Conservation (phyloP, 2,797 vertebrate species). For the Gobio occitaniae region DNA sequence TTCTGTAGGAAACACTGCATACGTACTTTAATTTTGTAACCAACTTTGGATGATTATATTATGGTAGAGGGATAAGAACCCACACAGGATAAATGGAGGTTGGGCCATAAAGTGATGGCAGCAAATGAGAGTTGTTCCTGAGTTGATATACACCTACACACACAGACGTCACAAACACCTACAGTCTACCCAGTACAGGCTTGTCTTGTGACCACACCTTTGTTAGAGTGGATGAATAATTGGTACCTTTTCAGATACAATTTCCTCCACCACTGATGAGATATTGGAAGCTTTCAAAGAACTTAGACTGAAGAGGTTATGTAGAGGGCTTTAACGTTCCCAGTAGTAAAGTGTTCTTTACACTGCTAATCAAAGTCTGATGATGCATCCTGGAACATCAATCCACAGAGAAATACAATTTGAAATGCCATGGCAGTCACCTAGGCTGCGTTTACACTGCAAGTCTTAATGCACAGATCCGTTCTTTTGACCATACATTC, state of each 20-base stretch:
- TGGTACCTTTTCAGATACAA: background rate
- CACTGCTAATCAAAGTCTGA: background rate
- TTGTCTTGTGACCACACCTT: conserved; percentile 38
- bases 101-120: background rate
- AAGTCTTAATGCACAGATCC: no score
- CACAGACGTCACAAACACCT: background rate
- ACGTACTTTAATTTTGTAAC: background rate
- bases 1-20: background rate
- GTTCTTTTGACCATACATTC: no score
- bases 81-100: background rate
- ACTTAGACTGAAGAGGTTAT: background rate
- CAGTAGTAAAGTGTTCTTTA: background rate
- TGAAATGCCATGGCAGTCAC: background rate
- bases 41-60: background rate
- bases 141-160: background rate
- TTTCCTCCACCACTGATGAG: background rate
- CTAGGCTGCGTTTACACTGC: no score
- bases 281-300: background rate
- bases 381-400: background rate
- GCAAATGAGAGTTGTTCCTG: background rate
- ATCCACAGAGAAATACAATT: background rate
- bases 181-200: conserved; percentile 11
- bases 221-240: background rate
- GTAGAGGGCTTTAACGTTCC: background rate
- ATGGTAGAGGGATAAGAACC: background rate